phyloP scores from a whole-genome alignment of 2,888 invertebrate species.

The Scaptomyza caliginosa region DNA sequence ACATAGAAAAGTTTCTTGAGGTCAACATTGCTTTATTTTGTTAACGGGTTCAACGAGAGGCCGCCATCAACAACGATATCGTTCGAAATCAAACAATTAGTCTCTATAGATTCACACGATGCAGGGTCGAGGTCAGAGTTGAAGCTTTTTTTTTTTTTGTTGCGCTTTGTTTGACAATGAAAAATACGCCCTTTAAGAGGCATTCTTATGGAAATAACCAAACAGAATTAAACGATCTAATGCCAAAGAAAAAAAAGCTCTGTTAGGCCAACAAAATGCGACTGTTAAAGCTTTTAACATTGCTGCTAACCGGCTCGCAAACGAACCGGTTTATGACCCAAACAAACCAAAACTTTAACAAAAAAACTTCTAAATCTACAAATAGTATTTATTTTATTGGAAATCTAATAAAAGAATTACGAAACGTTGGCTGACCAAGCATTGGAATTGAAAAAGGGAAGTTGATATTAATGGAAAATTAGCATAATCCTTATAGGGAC shows the following conservation, averaged over 20 bases:
- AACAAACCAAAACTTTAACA: background rate
- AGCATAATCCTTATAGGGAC: conserved; percentile 16
- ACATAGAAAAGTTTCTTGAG: conserved; percentile 48
- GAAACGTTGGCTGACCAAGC: too few relatives aligned
- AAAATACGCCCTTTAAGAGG: conserved; percentile 22
- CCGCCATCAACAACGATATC: conserved; percentile 5
- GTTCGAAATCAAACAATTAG: conserved; percentile 9
- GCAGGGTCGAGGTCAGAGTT: conserved; percentile 67
- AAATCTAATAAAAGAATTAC: background rate
- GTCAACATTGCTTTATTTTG: conserved; percentile 66
- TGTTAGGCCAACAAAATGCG: background rate
- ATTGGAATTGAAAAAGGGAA: background rate
- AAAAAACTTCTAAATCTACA: background rate
- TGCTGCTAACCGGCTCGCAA: background rate
- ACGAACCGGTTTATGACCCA: background rate
- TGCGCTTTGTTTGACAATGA: conserved; percentile 20
- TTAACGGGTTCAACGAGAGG: conserved; percentile 56
- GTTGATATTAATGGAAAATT: conserved; percentile 5
- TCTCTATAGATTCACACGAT: conserved; percentile 56
- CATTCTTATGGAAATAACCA: conserved; percentile 11
- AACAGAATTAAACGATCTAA: background rate
- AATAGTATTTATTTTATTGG: background rate
- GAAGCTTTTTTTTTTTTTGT: too few relatives aligned
- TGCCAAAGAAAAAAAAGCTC: background rate
- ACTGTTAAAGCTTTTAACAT: background rate